phyloP scores from a whole-genome alignment of 2,113 vertebrate species.

The Zootoca vivipara region DNA sequence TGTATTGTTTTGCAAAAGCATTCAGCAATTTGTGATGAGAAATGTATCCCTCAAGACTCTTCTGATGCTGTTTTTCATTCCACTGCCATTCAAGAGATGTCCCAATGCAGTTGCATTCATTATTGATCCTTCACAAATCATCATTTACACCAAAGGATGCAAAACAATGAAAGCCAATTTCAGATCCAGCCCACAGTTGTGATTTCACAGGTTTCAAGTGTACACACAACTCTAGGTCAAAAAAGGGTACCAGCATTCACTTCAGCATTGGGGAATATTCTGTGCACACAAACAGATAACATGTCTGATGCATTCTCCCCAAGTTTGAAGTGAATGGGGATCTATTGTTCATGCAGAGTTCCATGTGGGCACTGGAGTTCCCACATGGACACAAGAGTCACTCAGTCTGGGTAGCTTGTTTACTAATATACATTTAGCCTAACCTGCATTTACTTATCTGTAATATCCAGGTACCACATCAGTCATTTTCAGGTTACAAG shows the following conservation, averaged over 20 bases:
- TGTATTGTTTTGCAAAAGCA: not conserved
- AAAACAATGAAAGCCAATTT: not conserved
- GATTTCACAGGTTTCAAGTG: not conserved
- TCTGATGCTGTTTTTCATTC: conserved; percentile 23
- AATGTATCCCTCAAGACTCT: conserved; percentile 58
- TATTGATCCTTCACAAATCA: not conserved
- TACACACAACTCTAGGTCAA: not conserved
- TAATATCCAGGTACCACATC: not conserved
- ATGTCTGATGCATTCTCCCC: not conserved
- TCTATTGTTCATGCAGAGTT: not conserved
- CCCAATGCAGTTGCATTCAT: conserved; percentile 56
- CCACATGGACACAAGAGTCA: not conserved
- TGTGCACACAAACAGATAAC: not conserved
- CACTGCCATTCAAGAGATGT: conserved; percentile 51
- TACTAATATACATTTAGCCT: not conserved
- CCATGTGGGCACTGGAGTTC: not conserved
- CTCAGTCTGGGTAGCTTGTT: not conserved
- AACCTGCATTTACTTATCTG: not conserved
- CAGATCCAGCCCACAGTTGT: not conserved
- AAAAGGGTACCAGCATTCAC: not conserved
- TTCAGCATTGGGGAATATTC: not conserved
- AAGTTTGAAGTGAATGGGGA: not conserved
- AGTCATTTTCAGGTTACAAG: conserved; percentile 1
- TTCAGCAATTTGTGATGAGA: not conserved
- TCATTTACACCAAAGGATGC: not conserved